Base-by-base conservation (phyloP, 1,140 invertebrate species). In the Proales similis region DNA sequence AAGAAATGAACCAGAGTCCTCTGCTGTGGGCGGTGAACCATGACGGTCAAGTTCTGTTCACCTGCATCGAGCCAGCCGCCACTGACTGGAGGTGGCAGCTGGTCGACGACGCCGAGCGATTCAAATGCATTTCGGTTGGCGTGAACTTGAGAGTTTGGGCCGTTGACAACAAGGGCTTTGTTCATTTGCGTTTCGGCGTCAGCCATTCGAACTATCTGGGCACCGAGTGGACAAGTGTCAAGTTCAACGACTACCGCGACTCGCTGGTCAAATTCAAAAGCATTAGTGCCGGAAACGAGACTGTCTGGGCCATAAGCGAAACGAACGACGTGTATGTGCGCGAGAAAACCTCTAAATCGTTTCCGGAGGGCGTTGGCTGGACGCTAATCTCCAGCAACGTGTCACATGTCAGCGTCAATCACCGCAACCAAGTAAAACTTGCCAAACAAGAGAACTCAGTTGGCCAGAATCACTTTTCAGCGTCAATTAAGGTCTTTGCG, bases 311-410 rank as follows among this genome's bases (percentile, higher is more conserved):
- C 2, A 42, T 57, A 12, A 57, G 51, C 24, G 30, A 39, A 27
- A 57, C 17, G 32, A 42, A 57, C 7, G 51, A 57, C 29, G 19
- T 57, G 7, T 57, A 57, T n/a, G 29, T 57, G 29, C 39, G 51
- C 24, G 22, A 57, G 17, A 57, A 57, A 42, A 42, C 45, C 12
- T 42, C 51, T 3, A 57, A 26, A 42, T 39, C 51, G 6, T 57
- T 43, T 43, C 36, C 36, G 7, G 51, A 57, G 20, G 51, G 51
- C 17, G 45, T 42, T 12, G 45, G 32, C 30, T 57, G 51, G 51
- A 11, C 22, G 7, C 39, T 19, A 57, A 24, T 57, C 6, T 36
- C 39, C 29, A 30, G 22, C 0, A 57, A 43, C 22, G 27, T 57
- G 17, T 42, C 39, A 43, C 45, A 57, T 42, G 51, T 57, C 30